Percentiles rank a stretch among this genome's conserved stretches.
These are phyloP conservation scores for Drosophila histrio DNA, from an alignment of 2,888 invertebrate genomes.

Conservation along the genomic window DNA sequence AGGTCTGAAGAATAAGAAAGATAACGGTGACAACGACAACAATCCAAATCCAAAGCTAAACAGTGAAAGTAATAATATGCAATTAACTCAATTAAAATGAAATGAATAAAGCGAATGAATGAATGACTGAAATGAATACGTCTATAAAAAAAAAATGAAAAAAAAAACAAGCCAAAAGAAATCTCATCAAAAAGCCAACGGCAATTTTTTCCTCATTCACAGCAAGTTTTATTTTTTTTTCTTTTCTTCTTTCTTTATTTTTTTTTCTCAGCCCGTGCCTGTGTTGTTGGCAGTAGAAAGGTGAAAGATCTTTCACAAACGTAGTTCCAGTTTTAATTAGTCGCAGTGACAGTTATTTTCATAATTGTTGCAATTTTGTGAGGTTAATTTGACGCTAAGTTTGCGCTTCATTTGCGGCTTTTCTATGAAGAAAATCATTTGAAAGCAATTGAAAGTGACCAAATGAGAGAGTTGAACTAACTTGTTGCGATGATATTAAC, in stretches of 20 bases:
- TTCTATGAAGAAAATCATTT: not conserved
- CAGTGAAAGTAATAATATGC: slow-evolving; percentile 70
- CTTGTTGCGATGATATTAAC: too few relatives aligned
- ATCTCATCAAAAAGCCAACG: slow-evolving; percentile 30
- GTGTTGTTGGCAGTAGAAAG: slow-evolving; percentile 26
- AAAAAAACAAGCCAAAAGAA: slow-evolving; percentile 10
- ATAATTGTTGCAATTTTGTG: slow-evolving; percentile 12
- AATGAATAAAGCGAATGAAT: slow-evolving; percentile 35
- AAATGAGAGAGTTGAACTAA: not conserved
- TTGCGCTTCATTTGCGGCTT: not conserved
- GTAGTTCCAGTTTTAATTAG: slow-evolving; percentile 53
- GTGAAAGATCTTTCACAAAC: slow-evolving; percentile 9
- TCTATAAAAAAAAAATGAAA: slow-evolving; percentile 3
- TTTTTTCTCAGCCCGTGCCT: not conserved
- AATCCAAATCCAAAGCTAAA: not conserved
- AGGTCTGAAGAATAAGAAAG: not conserved
- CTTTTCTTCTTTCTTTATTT: not conserved
- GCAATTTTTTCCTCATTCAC: slow-evolving; percentile 22
- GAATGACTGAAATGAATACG: slow-evolving; percentile 50
- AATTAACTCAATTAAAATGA: slow-evolving; percentile 65
- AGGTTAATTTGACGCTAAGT: not conserved
- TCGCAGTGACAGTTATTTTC: slow-evolving; percentile 40
- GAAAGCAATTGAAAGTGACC: not conserved
- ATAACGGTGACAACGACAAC: slow-evolving; percentile 35
- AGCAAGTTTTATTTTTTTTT: not conserved